These are phyloP conservation scores for Steinernema khuongi DNA, from an alignment of 1,140 invertebrate genomes.

Conservation along the genomic window DNA sequence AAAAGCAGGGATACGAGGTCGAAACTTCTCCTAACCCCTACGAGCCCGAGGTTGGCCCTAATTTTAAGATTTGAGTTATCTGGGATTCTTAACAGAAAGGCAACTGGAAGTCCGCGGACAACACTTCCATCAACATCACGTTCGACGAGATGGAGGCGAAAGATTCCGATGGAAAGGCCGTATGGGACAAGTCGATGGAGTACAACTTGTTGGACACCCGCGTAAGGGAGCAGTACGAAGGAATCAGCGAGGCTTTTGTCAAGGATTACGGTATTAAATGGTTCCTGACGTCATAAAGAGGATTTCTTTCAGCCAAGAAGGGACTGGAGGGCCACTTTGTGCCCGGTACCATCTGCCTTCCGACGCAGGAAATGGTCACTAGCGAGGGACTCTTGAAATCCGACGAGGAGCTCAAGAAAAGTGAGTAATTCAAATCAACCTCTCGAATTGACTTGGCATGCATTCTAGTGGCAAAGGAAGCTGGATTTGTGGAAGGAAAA, in stretches of 20 bases:
- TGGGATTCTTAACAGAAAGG: constrained; percentile 24
- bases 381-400: neutral
- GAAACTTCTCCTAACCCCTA: neutral
- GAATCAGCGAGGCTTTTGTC: constrained; percentile 18
- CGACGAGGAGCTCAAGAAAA: neutral
- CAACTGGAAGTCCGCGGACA: constrained; percentile 41
- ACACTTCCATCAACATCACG: constrained; percentile 29
- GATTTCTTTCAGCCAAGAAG: neutral
- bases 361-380: neutral
- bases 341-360: neutral
- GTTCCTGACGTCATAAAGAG: neutral
- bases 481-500: neutral
- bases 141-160: constrained; percentile 42
- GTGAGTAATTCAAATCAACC: too few relatives aligned
- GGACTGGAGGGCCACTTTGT: neutral
- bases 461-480: neutral
- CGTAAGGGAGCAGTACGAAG: constrained; percentile 47
- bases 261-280: neutral
- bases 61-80: neutral
- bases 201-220: constrained; percentile 44
- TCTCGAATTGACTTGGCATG: too few relatives aligned
- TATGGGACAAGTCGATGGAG: constrained; percentile 27
- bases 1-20: constrained; percentile 24
- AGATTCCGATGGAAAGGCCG: constrained; percentile 30
- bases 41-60: neutral